Base-by-base conservation (phyloP, 2,797 vertebrate genomes). In the Melanotaenia pygmaea region DNA sequence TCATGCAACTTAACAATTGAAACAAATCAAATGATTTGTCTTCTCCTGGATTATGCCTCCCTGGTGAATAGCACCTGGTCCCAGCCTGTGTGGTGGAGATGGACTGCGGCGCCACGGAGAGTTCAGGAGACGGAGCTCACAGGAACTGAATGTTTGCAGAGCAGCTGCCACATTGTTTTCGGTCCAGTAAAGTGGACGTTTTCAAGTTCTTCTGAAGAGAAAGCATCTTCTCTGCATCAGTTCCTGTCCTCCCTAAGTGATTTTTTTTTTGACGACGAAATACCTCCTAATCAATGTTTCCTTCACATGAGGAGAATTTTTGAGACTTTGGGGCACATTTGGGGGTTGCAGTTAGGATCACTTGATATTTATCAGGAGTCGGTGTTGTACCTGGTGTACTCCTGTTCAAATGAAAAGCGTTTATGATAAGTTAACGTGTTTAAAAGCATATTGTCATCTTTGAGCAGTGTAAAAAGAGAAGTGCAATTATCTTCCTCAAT, bases 11-110 rank as follows among this genome's bases (percentile, higher is more conserved):
- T 82, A 64, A 75, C 85, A 64, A 80, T 74, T 18, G 10, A 84
- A 89, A 86, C 75, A 5, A 91, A 90, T 90, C 84, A 78, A 79
- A 90, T 91, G 94, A 93, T 93, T 88, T 89, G 83, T 91, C 80
- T 89, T 92, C 91, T 93, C 86, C 86, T 62, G 84, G 91, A 89
- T 77, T 81, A 81, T 79, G 74, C 82, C 85, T 93, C 86, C 92
- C 88, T 79, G 79, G 80, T 72, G 84, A 82, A 81, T 63, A 85
- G 80, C 60, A 62, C 73, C 62, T 63, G 86, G 82, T 83, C 81
- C 82, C 74, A 69, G 70, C 74, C 35, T 65, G 82, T 40, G 77
- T 76, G 43, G 43, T 53, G 67, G 74, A 72, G 73, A 66, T 60
- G 74, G 86, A 82, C 88, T 26, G 65, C 68, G 72, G 79, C 40